Evolutionary conservation across 2,113 vertebrate species (phyloP).

Genomic region (Coracopsis vasa): DNA sequence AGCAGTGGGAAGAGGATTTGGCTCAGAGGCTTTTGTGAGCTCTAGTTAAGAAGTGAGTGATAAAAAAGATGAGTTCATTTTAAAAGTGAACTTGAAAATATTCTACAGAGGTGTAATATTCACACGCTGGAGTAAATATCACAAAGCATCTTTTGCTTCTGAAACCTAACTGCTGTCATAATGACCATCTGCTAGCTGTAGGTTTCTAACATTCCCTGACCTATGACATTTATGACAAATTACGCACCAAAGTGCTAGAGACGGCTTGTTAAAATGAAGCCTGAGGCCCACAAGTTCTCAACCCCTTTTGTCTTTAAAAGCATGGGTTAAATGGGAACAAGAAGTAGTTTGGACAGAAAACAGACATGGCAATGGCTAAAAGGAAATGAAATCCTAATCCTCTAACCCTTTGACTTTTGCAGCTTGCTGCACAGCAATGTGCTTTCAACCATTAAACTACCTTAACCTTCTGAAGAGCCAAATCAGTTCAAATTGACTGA

Average conservation of each 20-base stretch:
- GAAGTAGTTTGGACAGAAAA: slow-evolving; percentile 83
- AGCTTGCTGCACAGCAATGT: slow-evolving; percentile 69
- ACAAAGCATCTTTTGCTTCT: slow-evolving; percentile 64
- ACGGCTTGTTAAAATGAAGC: slow-evolving; percentile 87
- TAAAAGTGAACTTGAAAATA: slow-evolving; percentile 52
- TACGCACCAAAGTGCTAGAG: slow-evolving; percentile 83
- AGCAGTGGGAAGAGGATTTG: not conserved
- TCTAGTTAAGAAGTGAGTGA: slow-evolving; percentile 15
- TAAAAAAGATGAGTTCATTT: slow-evolving; percentile 49
- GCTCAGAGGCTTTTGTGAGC: not conserved
- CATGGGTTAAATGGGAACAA: slow-evolving; percentile 78
- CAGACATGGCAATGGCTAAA: slow-evolving; percentile 77
- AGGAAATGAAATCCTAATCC: slow-evolving; percentile 82
- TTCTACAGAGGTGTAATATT: slow-evolving; percentile 64
- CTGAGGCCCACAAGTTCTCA: slow-evolving; percentile 66
- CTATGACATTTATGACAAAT: slow-evolving; percentile 91
- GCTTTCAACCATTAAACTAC: slow-evolving; percentile 81
- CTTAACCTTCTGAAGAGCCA: slow-evolving; percentile 75
- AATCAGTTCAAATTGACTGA: slow-evolving; percentile 74
- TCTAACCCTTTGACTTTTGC: slow-evolving; percentile 76
- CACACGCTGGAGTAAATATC: slow-evolving; percentile 69
- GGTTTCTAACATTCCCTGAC: slow-evolving; percentile 80
- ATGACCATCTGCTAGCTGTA: slow-evolving; percentile 84
- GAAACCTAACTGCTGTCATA: slow-evolving; percentile 77
- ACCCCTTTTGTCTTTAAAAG: slow-evolving; percentile 79